These are phyloP conservation scores for Tipula unca DNA, from an alignment of 2,888 invertebrate genomes.

Conservation along the genomic window DNA sequence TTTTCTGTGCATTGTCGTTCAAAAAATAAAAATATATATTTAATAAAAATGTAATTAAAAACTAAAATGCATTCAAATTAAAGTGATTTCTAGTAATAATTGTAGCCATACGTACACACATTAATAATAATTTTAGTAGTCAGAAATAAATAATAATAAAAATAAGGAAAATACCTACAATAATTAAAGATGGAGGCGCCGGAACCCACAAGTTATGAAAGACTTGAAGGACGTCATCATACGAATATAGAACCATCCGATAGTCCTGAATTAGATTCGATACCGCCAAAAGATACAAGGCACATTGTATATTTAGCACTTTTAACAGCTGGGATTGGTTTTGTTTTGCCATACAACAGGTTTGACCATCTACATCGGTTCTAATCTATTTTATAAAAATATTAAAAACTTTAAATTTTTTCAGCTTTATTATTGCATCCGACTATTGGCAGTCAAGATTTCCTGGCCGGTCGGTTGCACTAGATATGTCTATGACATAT, in stretches of 20 bases:
- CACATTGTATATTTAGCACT: constrained; percentile 44
- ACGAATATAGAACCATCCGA: constrained; percentile 36
- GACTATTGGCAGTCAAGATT: constrained; percentile 84
- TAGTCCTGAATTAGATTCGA: constrained; percentile 39
- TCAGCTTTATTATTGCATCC: constrained; percentile 83
- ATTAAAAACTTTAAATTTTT: constrained; percentile 24
- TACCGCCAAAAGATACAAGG: constrained; percentile 40
- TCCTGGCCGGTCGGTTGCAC: constrained; percentile 76
- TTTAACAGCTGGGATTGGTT: constrained; percentile 79
- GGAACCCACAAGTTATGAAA: constrained; percentile 40
- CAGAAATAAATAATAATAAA: background rate
- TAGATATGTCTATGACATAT: constrained; percentile 89
- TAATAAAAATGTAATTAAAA: background rate
- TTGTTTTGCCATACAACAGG: constrained; percentile 89
- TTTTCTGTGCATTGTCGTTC: background rate
- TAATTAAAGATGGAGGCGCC: constrained; percentile 20
- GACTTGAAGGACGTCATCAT: constrained; percentile 36
- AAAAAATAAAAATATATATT: background rate
- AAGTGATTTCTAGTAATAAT: background rate
- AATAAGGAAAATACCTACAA: background rate
- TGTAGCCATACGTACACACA: background rate
- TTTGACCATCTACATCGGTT: constrained; percentile 34
- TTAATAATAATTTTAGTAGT: background rate
- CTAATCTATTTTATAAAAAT: background rate
- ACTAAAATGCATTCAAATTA: background rate